phyloP scores from a whole-genome alignment of 2,113 vertebrate species.

The Pungitius pungitius region DNA sequence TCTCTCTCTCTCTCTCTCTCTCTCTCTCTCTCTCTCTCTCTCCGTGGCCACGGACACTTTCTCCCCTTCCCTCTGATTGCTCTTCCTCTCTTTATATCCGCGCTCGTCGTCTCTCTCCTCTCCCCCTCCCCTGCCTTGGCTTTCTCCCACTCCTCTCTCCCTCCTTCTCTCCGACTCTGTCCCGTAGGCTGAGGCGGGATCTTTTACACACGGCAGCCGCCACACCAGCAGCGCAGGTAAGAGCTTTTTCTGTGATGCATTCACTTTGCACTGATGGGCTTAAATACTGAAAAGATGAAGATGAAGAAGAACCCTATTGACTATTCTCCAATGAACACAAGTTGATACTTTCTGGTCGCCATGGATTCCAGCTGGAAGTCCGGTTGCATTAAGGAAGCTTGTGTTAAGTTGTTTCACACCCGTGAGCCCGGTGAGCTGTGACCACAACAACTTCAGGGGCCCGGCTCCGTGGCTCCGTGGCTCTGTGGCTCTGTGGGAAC shows the following conservation, averaged over 20 bases:
- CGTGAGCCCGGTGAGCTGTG: constrained; percentile 19
- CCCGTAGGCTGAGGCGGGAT: constrained; percentile 65
- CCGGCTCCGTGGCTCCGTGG: constrained; percentile 16
- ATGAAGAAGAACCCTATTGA: too few species aligned
- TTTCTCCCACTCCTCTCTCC: constrained; percentile 17
- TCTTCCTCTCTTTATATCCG: constrained; percentile 26
- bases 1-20: constrained; percentile 58
- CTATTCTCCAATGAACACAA: constrained; percentile 19
- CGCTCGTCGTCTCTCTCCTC: constrained; percentile 12
- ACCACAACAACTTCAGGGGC: constrained; percentile 61
- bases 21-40: constrained; percentile 37
- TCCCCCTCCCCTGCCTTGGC: constrained; percentile 16
- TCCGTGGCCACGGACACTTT: constrained; percentile 52
- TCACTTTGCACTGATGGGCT: constrained; percentile 41
- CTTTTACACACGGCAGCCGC: constrained; percentile 62
- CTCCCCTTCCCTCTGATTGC: constrained; percentile 36
- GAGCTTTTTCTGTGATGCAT: constrained; percentile 47
- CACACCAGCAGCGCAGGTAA: constrained; percentile 70
- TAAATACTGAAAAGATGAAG: constrained; percentile 5
- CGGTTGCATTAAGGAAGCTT: constrained; percentile 28
- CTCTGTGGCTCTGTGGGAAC: constrained; percentile 19
- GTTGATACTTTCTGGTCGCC: constrained; percentile 41
- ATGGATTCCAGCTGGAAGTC: constrained; percentile 43
- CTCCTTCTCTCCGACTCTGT: constrained; percentile 50
- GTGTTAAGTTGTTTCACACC: constrained; percentile 36